Conservation (phyloP, 35 echinoderm and acorn worm genomes). For the Apostichopus californicus region DNA sequence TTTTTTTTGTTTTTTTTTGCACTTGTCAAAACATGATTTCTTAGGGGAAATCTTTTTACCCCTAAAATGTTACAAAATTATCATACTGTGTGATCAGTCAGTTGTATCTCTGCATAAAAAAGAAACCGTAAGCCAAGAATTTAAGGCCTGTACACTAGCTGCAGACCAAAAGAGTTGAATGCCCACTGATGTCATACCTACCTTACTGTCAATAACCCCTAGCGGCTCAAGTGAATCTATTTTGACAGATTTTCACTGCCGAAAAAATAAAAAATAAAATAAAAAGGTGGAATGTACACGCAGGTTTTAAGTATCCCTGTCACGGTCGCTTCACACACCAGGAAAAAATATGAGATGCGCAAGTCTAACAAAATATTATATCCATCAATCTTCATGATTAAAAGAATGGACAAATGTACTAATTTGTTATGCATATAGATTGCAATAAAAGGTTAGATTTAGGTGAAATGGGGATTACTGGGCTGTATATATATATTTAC, state of each 20-base stretch:
- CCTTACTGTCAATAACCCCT: background rate
- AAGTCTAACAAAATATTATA: background rate
- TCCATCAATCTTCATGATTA: no score
- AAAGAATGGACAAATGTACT: no score
- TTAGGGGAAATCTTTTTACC: background rate
- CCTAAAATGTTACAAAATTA: background rate
- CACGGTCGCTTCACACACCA: background rate
- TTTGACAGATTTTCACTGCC: slow-evolving; percentile 22
- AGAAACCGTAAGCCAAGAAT: background rate
- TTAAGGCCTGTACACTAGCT: background rate
- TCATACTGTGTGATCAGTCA: background rate
- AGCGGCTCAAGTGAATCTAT: background rate
- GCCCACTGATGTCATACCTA: background rate
- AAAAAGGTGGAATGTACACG: no score
- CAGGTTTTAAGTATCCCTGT: background rate
- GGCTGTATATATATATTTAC: no score
- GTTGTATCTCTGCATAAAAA: background rate
- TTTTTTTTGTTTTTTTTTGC: no score
- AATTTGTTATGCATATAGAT: no score
- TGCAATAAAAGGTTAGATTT: no score
- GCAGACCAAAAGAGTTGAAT: background rate
- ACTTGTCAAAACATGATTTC: background rate
- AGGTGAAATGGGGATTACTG: no score
- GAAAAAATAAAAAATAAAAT: no score
- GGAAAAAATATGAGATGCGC: background rate